phyloP scores from a whole-genome alignment of 2,888 invertebrate genomes.

The Priocnemis perturbator region DNA sequence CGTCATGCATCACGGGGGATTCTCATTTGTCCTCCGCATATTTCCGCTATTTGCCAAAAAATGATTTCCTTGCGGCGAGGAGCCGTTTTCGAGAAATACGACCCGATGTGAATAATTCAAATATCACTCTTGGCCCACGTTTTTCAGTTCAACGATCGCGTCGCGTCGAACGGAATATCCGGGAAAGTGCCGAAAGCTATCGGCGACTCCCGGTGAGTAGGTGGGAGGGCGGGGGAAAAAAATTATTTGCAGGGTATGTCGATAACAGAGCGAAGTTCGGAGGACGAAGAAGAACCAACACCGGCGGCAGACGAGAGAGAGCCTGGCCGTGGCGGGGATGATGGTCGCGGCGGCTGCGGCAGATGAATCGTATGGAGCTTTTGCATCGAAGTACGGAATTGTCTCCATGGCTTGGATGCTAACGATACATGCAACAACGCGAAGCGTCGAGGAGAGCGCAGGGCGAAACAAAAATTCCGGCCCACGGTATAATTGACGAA shows the following conservation, averaged over 20 bases:
- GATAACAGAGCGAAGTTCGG: constrained; percentile 26
- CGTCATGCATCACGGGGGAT: constrained; percentile 22
- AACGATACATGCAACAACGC: background rate
- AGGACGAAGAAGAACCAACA: background rate
- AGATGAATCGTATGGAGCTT: too few relatives aligned
- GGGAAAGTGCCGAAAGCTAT: constrained; percentile 47
- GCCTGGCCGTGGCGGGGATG: too few relatives aligned
- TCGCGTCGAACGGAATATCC: constrained; percentile 31
- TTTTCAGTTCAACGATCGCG: constrained; percentile 30
- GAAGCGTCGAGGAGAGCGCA: background rate
- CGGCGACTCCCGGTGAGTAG: constrained; percentile 34
- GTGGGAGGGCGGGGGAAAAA: constrained; percentile 6
- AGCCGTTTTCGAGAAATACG: constrained; percentile 23
- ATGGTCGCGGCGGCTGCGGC: too few relatives aligned
- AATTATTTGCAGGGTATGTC: constrained; percentile 31
- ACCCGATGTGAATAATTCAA: constrained; percentile 52
- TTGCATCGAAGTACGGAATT: too few relatives aligned
- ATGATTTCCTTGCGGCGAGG: constrained; percentile 46
- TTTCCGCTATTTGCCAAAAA: constrained; percentile 47
- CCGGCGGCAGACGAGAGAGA: background rate
- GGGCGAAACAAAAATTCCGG: background rate
- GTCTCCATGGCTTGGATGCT: background rate
- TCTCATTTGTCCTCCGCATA: constrained; percentile 31
- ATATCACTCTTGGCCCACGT: constrained; percentile 31
- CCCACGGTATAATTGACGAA: background rate